These are phyloP conservation scores for Rhinopomastus cyanomelas DNA, from an alignment of 2,113 vertebrate genomes.

Conservation along the genomic window DNA sequence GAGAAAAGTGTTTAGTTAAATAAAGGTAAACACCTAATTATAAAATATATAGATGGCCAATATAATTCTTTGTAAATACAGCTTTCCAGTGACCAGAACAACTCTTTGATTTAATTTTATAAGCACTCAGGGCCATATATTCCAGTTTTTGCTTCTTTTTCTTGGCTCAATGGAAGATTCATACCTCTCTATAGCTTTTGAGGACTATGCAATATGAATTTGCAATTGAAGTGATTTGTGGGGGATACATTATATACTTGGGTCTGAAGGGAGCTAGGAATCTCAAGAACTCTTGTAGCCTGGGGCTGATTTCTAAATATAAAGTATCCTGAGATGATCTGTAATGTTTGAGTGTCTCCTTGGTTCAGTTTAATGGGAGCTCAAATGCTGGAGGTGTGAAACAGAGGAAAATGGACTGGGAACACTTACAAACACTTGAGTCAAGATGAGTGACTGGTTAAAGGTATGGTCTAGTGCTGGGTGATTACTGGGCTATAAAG, in stretches of 20 bases:
- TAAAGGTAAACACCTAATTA: background rate
- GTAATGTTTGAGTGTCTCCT: conserved; percentile 5
- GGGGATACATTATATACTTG: background rate
- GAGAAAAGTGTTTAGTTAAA: background rate
- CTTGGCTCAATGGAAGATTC: background rate
- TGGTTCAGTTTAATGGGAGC: conserved; percentile 15
- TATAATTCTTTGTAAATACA: background rate
- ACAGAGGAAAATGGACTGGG: conserved; percentile 12
- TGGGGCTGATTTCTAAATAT: conserved; percentile 55
- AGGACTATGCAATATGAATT: background rate
- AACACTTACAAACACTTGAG: conserved; percentile 25
- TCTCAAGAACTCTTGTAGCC: conserved; percentile 23
- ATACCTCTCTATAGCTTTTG: background rate
- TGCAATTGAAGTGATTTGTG: background rate
- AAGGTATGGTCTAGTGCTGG: background rate
- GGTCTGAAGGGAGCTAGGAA: background rate
- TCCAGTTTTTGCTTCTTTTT: background rate
- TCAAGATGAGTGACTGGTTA: conserved; percentile 41
- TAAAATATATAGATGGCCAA: background rate
- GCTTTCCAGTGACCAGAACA: background rate
- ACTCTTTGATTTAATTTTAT: background rate
- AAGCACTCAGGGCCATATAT: background rate
- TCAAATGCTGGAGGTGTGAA: conserved; percentile 11
- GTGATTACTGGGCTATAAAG: conserved; percentile 23
- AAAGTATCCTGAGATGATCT: conserved; percentile 60